Conservation (phyloP, 2,797 vertebrate species). For the Syndactyla subalaris region DNA sequence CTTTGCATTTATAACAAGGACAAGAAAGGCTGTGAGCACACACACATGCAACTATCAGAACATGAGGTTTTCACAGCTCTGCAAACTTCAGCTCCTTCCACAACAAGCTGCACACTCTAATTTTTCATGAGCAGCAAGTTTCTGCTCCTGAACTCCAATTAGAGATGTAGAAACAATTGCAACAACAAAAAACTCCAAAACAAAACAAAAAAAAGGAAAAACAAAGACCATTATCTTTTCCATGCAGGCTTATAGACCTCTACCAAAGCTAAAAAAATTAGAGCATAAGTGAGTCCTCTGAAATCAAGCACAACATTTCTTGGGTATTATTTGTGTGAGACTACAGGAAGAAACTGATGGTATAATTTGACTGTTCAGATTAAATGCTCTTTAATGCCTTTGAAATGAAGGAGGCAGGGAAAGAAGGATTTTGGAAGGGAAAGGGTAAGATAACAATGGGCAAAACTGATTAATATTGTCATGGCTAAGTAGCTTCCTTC, state of each 20-base stretch:
- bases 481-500: slow-evolving; percentile 23
- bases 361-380: neutral
- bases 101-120: neutral
- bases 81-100: neutral
- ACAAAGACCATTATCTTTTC: neutral
- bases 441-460: neutral
- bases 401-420: neutral
- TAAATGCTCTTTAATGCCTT: neutral
- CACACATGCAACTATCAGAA: neutral
- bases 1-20: neutral
- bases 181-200: neutral
- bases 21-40: neutral
- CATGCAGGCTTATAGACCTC: neutral
- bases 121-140: neutral
- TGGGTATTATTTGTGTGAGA: neutral
- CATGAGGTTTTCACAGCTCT: neutral
- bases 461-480: neutral
- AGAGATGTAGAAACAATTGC: neutral
- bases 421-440: neutral
- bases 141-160: neutral
- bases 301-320: neutral
- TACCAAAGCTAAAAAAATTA: neutral
- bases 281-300: neutral
- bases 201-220: neutral
- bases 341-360: neutral